Evolutionary conservation across 1,140 invertebrate species (phyloP), one percentile per base, ranked within the genome.

Genomic region (Diprion similis): DNA sequence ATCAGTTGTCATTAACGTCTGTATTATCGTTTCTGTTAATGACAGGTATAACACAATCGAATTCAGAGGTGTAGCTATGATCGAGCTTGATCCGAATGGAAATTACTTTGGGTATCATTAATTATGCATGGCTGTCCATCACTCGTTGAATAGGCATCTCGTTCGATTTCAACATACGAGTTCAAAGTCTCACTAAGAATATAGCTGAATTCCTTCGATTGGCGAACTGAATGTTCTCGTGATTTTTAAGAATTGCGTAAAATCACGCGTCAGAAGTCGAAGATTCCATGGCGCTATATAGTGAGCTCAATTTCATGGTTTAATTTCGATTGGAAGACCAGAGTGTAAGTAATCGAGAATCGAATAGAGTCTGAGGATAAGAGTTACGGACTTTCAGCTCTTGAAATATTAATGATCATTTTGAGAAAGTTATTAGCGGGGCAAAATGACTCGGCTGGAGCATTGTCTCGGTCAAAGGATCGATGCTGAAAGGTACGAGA

Each of bases 391-490:
- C 51, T 8, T 59, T 59, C 51, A 4, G 51, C 51, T 59, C 66
- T 19, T 45, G 15, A 68, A 68, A 68, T 68, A 68, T 68, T 68
- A 65, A 71, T 48, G 65, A 37, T 46, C 47, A 46, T 46, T 66
- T 71, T 74, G n/a, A 76, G 64, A 74, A 76, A 71, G 75, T 76
- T 74, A 74, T 76, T 76, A 76, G 70, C 70, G 64, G 13, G 24
- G 51, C 47, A 17, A 46, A 75, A 72, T 75, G 71, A 75, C 74
- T 67, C 64, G 69, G 47, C 73, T 46, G 24, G 71, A 13, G 70
- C 47, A 37, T 68, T 68, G 46, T 68, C 48, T 64, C 45, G 17
- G 15, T 37, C 24, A 37, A 37, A 37, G 51, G 51, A 15, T 15
- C 51, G 51, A 15, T 59, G 51, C 11, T 59, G n/a, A 6, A 59